phyloP scores from a whole-genome alignment of 2,113 vertebrate species.

The Paramisgurnus dabryanus region DNA sequence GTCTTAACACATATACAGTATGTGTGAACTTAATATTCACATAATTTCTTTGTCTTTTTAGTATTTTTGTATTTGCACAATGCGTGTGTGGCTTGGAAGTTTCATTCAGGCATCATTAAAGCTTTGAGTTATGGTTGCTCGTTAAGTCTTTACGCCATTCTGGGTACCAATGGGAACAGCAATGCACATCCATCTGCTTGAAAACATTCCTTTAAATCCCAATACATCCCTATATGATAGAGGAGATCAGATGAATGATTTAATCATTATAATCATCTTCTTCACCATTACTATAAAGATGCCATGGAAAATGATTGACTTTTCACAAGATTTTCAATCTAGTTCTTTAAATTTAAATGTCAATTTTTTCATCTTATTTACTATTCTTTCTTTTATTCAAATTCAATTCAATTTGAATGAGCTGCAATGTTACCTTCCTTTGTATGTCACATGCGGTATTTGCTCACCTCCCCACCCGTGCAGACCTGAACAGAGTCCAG shows the following conservation, averaged over 20 bases:
- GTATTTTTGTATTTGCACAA: conserved; percentile 1
- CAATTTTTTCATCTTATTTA: too few relatives aligned
- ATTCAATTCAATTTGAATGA: too few relatives aligned
- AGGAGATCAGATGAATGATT: not conserved
- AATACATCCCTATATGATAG: not conserved
- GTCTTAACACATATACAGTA: not conserved
- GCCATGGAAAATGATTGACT: not conserved
- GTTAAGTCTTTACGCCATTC: conserved; percentile 31
- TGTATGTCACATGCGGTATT: not conserved
- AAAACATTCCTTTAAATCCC: not conserved
- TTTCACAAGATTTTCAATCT: not conserved
- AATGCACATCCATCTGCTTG: conserved; percentile 6
- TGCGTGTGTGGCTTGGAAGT: not conserved
- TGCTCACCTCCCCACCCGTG: not conserved
- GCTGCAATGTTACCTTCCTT: not conserved
- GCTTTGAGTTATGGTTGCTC: conserved; percentile 28
- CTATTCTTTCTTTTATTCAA: not conserved
- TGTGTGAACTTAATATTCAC: not conserved
- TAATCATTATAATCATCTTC: not conserved
- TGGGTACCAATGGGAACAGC: conserved; percentile 13
- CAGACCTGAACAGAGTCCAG: too few relatives aligned
- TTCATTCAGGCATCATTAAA: conserved; percentile 39
- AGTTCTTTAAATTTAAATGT: too few relatives aligned
- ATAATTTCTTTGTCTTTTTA: not conserved
- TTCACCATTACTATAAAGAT: not conserved